Evolutionary conservation across 2,113 vertebrate genomes (phyloP).

Genomic region (Corydoras sp.): DNA sequence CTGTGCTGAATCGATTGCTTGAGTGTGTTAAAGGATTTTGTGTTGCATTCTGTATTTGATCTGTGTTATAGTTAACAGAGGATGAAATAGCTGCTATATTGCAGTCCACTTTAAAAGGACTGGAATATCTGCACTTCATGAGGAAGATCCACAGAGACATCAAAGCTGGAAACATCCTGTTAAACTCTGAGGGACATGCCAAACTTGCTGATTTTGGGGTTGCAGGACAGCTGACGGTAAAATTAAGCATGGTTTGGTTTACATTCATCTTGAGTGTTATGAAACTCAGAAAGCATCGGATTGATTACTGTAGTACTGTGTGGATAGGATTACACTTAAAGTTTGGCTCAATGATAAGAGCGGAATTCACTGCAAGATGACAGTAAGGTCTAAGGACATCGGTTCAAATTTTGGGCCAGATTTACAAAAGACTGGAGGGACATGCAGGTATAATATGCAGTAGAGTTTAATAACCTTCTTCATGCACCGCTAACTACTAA

Average conservation of each 20-base stretch:
- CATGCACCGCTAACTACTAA: too few species aligned
- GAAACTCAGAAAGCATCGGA: too few species aligned
- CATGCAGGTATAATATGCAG: too few species aligned
- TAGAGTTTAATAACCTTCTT: too few species aligned
- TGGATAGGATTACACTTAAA: too few species aligned
- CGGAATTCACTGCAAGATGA: too few species aligned
- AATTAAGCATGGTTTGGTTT: slow-evolving; percentile 26
- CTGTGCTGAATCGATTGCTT: not conserved
- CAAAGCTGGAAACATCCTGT: slow-evolving; percentile 97
- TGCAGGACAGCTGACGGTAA: slow-evolving; percentile 93
- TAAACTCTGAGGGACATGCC: slow-evolving; percentile 95
- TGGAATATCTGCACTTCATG: slow-evolving; percentile 99
- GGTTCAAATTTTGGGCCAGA: too few species aligned
- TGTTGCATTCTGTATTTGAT: slow-evolving; percentile 16
- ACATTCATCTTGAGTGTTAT: too few species aligned
- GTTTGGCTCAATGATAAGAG: too few species aligned
- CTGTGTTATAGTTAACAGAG: slow-evolving; percentile 77
- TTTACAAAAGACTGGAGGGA: too few species aligned
- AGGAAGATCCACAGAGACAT: slow-evolving; percentile 99
- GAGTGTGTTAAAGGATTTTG: not conserved
- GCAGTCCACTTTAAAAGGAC: slow-evolving; percentile 94
- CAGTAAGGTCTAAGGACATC: too few species aligned
- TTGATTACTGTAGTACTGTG: too few species aligned
- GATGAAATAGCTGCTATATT: slow-evolving; percentile 97
- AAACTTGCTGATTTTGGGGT: slow-evolving; percentile 98